Percentiles rank a stretch among this genome's conserved stretches.
phyloP scores from a whole-genome alignment of 2,888 invertebrate genomes.

The Proisotoma minuta region DNA sequence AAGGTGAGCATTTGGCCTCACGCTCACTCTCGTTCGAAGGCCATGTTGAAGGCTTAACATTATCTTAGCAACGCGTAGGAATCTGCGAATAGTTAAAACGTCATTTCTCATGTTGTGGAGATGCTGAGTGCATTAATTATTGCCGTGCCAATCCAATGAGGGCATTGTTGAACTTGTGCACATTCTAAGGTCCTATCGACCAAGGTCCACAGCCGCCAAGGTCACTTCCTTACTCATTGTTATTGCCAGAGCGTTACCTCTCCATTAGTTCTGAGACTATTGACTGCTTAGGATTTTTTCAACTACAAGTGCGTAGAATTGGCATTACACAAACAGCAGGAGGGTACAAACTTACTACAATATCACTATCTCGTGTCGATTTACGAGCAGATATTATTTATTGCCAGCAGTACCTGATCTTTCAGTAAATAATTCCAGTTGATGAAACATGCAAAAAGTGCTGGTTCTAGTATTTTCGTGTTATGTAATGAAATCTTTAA shows the following conservation, averaged over 20 bases:
- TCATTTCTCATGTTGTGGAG: neutral
- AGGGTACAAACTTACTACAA: too few relatives aligned
- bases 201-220: neutral
- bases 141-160: neutral
- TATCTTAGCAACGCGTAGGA: neutral
- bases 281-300: neutral
- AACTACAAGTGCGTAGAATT: neutral
- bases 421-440: too few relatives aligned
- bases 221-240: neutral
- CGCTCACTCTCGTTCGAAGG: neutral
- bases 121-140: neutral
- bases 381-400: too few relatives aligned
- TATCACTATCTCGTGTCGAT: too few relatives aligned
- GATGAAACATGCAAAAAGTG: too few relatives aligned
- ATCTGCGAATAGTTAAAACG: neutral
- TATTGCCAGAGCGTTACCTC: neutral
- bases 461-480: too few relatives aligned
- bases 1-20: neutral
- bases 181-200: conserved; percentile 22
- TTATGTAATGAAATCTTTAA: too few relatives aligned
- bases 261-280: neutral
- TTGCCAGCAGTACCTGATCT: too few relatives aligned
- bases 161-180: conserved; percentile 37
- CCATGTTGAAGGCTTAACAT: neutral
- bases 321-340: too few relatives aligned